Base-by-base conservation (phyloP, 2,888 invertebrate genomes). In the Trypoxylon attenuatum region DNA sequence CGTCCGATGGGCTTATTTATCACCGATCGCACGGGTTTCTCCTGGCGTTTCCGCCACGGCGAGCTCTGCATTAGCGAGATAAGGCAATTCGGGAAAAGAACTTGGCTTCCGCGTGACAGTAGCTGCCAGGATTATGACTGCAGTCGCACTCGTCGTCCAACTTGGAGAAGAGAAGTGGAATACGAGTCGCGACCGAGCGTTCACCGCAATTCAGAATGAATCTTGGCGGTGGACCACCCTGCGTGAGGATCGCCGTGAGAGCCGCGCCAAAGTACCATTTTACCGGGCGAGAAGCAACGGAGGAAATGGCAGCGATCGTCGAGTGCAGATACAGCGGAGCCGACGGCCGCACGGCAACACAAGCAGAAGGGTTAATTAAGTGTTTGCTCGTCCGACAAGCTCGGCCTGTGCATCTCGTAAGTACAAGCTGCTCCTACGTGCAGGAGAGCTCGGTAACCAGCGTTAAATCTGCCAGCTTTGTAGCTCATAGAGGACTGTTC, bases 361-460 rank as follows among this genome's bases (percentile, higher is more conserved):
- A 73, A 69, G 71, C 77, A 73, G 80, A 80, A 76, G 82, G 74
- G 78, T 79, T 82, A 82, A 82, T 82, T 82, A 82, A 82, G 79
- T 78, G 78, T 80, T 80, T 79, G 80, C 76, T 73, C 71, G 71
- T 68, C 66, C 71, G 73, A 76, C 75, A 67, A 73, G 75, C 76
- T 58, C 70, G 64, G 71, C 56, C 67, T 71, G 71, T 63, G 75
- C 65, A 71, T 73, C 60, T 61, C 57, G 6, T 41, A 61, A 69
- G 65, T 63, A 66, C 55, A 71, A 67, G 52, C 68, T 69, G 50
- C 60, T 45, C 33, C 43, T 38, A 33, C 51, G 22, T 22, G 4
- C 42, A 53, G 23, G 39, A 51, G 27, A 49, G 63, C 52, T 55
- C 29, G 25, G 43, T 46, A 67, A 50, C 39, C 53, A 33, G 43